These are phyloP conservation scores for Stigmatopora argus DNA, from an alignment of 2,113 vertebrate genomes.

Conservation along the genomic window DNA sequence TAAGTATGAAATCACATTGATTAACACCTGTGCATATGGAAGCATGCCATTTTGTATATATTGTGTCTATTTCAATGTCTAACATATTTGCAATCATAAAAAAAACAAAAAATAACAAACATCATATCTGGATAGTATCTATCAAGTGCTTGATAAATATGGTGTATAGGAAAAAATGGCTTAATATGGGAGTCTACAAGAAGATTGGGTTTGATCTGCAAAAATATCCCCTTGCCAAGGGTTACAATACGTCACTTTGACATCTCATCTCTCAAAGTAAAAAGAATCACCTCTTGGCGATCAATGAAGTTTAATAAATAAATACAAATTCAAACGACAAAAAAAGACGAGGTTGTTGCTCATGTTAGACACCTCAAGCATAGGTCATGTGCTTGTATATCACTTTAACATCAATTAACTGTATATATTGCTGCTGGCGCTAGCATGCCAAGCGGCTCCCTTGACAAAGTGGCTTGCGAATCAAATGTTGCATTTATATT, in stretches of 20 bases:
- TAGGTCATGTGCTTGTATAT: background rate
- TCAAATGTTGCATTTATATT: background rate
- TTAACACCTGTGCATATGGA: background rate
- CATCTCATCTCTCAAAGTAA: slow-evolving; percentile 3
- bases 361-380: background rate
- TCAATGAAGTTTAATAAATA: slow-evolving; percentile 2
- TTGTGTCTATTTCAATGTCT: background rate
- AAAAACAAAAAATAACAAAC: too few relatives aligned
- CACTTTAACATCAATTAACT: background rate
- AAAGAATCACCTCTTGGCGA: background rate
- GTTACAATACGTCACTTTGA: slow-evolving; percentile 4
- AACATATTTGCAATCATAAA: too few relatives aligned
- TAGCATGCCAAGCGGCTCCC: slow-evolving; percentile 1
- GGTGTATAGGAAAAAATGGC: background rate
- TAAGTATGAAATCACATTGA: background rate
- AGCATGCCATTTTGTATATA: background rate
- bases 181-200: background rate
- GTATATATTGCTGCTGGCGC: background rate
- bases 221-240: background rate
- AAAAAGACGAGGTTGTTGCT: background rate
- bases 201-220: background rate
- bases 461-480: slow-evolving; percentile 9
- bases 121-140: background rate
- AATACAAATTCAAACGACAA: background rate
- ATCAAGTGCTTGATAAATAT: background rate